Conservation (phyloP, 1,140 invertebrate genomes). For the Ylistrum balloti region DNA sequence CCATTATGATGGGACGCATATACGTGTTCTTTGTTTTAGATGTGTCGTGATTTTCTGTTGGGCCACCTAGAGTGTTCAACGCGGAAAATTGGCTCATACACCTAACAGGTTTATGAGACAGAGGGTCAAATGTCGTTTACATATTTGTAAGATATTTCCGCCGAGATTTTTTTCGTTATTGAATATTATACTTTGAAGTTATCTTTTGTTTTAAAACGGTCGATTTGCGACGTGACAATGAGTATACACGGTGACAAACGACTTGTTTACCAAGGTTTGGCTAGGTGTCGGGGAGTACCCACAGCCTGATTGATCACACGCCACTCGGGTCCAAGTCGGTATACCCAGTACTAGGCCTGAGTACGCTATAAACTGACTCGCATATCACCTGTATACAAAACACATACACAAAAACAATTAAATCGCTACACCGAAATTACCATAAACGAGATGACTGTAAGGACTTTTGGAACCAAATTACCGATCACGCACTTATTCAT, state of each 20-base stretch:
- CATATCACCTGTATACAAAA: not conserved
- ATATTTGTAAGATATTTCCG: slow-evolving; percentile 35
- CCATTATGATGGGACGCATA: not conserved
- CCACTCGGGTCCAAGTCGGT: not conserved
- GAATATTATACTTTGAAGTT: slow-evolving; percentile 21
- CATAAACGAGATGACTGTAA: not conserved
- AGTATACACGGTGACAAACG: slow-evolving; percentile 26
- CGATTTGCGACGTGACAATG: not conserved
- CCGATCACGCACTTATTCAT: not conserved
- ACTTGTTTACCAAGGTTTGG: slow-evolving; percentile 32
- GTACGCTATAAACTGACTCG: not conserved
- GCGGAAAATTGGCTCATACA: slow-evolving; percentile 37
- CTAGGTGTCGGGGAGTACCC: not conserved
- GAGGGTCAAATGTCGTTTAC: slow-evolving; percentile 32
- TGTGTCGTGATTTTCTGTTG: not conserved
- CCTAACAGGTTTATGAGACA: slow-evolving; percentile 27
- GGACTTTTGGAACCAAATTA: not conserved
- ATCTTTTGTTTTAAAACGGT: slow-evolving; percentile 35
- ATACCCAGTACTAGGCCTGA: not conserved
- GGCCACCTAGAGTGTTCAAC: slow-evolving; percentile 24
- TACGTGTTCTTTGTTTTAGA: not conserved
- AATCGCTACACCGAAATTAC: not conserved
- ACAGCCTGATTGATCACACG: not conserved
- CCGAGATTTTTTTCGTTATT: not conserved
- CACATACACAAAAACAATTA: not conserved